Evolutionary conservation across 2,888 invertebrate species (phyloP).

Genomic region (Chalcis sispes): DNA sequence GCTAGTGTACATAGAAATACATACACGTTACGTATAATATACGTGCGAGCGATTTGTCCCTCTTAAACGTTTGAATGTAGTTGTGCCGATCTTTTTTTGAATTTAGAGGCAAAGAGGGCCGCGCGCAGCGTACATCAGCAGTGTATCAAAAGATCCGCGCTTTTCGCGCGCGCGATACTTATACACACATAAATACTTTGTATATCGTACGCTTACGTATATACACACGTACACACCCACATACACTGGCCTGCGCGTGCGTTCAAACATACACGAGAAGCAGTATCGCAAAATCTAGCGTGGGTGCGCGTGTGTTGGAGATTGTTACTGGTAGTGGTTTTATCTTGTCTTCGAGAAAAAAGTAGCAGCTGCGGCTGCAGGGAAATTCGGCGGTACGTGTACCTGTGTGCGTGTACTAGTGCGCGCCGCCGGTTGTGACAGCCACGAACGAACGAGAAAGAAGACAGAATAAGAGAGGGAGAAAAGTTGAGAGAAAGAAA

Average conservation of each 20-base stretch:
- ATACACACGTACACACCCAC: no score
- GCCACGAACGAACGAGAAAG: conserved; percentile 23
- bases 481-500: neutral
- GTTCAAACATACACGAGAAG: neutral
- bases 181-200: neutral
- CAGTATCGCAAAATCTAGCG: no score
- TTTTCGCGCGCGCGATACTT: conserved; percentile 9
- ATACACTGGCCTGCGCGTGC: no score
- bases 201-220: no score
- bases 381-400: neutral
- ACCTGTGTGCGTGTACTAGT: conserved; percentile 3
- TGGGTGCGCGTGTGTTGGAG: no score
- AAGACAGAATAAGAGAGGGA: neutral
- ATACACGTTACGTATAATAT: no score
- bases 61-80: neutral
- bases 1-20: no score
- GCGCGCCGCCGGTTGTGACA: conserved; percentile 45
- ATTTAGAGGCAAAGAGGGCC: conserved; percentile 20
- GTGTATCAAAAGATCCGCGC: conserved; percentile 1
- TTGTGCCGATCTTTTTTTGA: conserved; percentile 48
- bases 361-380: neutral
- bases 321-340: no score
- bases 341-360: neutral
- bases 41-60: neutral
- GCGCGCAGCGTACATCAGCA: neutral